phyloP scores from a whole-genome alignment of 2,888 invertebrate genomes.

The Lymantria monacha region DNA sequence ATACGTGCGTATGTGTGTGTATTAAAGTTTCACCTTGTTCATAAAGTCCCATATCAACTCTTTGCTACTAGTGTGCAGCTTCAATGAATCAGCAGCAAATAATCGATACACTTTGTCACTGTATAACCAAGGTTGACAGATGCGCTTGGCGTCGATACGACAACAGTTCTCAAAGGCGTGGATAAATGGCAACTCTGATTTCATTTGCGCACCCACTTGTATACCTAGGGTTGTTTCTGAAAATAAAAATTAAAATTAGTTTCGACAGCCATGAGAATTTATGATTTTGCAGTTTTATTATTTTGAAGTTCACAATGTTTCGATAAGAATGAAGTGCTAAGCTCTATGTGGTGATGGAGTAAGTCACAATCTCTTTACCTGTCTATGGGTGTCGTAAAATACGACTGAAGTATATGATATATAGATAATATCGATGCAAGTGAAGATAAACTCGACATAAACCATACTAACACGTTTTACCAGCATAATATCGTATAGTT shows the following conservation, averaged over 20 bases:
- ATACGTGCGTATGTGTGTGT: neutral
- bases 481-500: no score
- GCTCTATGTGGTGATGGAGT: no score
- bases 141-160: slow-evolving; percentile 26
- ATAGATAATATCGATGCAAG: no score
- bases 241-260: neutral
- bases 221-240: slow-evolving; percentile 45
- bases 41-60: slow-evolving; percentile 27
- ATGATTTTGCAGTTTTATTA: no score
- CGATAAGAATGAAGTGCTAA: no score
- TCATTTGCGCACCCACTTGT: slow-evolving; percentile 28
- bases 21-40: slow-evolving; percentile 22
- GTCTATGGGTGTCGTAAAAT: no score
- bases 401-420: no score
- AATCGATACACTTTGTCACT: slow-evolving; percentile 31
- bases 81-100: slow-evolving; percentile 5
- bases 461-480: no score
- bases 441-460: no score
- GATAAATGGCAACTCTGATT: slow-evolving; percentile 35
- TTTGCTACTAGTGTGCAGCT: slow-evolving; percentile 17
- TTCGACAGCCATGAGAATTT: no score
- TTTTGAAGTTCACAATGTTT: no score
- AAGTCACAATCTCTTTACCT: no score
- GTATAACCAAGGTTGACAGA: slow-evolving; percentile 44
- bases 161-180: slow-evolving; percentile 34